Percentiles rank a stretch among this genome's conserved stretches.
Conservation (phyloP, 2,113 vertebrate genomes). For the Boleophthalmus pectinirostris region DNA sequence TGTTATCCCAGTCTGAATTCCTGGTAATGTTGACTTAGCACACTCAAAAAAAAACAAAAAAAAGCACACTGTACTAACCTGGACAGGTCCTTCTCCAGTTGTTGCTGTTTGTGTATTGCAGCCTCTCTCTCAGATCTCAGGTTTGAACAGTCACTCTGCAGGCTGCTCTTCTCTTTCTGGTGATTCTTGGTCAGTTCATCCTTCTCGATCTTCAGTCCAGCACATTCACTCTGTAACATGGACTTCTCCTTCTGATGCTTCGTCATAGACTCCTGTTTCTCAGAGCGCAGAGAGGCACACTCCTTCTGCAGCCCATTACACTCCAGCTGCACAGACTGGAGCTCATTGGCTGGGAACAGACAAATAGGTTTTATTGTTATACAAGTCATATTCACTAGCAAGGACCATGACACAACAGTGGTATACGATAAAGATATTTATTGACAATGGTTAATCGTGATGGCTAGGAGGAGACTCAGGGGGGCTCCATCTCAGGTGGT, state of each 20-base stretch:
- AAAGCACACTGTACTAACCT: conserved; percentile 76
- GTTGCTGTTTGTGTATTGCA: conserved; percentile 83
- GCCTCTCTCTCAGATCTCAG: conserved; percentile 85
- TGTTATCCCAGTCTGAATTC: not conserved
- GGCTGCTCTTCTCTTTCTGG: conserved; percentile 69
- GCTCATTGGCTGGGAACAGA: conserved; percentile 76
- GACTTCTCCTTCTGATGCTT: conserved; percentile 72
- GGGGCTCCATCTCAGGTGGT: too few species aligned
- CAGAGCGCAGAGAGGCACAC: conserved; percentile 67
- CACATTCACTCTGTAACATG: conserved; percentile 83
- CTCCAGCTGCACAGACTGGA: conserved; percentile 88
- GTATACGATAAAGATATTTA: too few species aligned
- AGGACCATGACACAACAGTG: too few species aligned
- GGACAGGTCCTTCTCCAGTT: conserved; percentile 86
- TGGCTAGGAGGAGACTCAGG: too few species aligned
- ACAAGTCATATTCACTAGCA: not conserved
- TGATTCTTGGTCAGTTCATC: conserved; percentile 66
- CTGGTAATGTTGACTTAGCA: not conserved
- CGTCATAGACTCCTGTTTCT: conserved; percentile 68
- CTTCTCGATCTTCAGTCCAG: conserved; percentile 71
- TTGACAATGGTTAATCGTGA: too few species aligned
- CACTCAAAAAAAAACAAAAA: not conserved
- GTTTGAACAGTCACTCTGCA: conserved; percentile 82
- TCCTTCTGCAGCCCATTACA: conserved; percentile 76
- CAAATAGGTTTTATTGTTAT: conserved; percentile 11